Evolutionary conservation across 2,797 vertebrate genomes (phyloP), one percentile per base, ranked within the genome.

Genomic region (Hozukius guyotensis): DNA sequence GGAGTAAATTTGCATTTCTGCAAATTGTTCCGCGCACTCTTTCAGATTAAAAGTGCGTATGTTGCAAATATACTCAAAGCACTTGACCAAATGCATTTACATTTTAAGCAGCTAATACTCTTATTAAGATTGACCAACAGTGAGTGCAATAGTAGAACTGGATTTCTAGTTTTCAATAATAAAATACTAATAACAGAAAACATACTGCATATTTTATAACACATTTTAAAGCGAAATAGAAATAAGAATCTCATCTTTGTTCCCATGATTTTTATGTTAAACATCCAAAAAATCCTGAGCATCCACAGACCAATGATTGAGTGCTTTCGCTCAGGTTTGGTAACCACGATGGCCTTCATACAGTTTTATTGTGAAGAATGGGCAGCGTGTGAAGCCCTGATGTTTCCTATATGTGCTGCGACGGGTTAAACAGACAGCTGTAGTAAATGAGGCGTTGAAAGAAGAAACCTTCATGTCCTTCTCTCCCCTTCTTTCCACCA

Each of bases 391-490:
- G 76, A 77, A 82, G 82, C 79, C 74, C 62, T 59, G 52, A 78
- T 80, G 59, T 72, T 87, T 73, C 67, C 36, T 73, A 36, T 68
- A 36, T 78, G 74, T 81, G 82, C 70, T 11, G 59, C 53, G 16
- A 72, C 71, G 29, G 80, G 34, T 82, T 77, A 82, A 88, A 77
- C 69, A 70, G 77, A 84, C 67, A 76, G 56, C 80, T 82, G 73
- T 9, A 68, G 61, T 75, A 82, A 92, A 93, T 87, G 92, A 92
- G 78, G 88, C 84, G 85, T 81, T 82, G 80, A 91, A 68, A 87
- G 83, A 78, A 86, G 68, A 88, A 86, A 72, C 62, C 64, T 73
- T 69, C 64, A 74, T 65, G 63, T 75, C 31, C 72, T 12, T 34
- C 55, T 64, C 75, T 63, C 63, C 42, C 31, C 25, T 29, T 29